Base-by-base conservation (phyloP, 2,797 vertebrate genomes). In the Emydoidea blandingii region DNA sequence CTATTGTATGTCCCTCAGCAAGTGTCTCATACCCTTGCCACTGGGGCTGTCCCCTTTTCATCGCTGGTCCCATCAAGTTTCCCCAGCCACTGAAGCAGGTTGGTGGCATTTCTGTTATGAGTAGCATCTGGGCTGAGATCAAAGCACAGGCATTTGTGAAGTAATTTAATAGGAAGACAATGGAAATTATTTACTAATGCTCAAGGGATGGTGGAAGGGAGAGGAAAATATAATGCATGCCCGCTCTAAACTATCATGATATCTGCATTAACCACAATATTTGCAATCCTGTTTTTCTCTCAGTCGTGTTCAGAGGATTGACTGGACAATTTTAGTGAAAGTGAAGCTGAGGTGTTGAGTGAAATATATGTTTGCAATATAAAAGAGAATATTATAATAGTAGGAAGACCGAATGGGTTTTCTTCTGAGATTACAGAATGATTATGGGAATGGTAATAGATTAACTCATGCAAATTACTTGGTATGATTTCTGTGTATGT, bases 401-500 rank as follows among this genome's bases (percentile, higher is more conserved):
- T 10, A 79, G 89, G 86, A 87, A 90, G 87, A 96, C 2, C 9
- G 76, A 79, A 23, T 7, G 65, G 89, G 81, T 27, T 82, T 79
- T 25, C 87, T 34, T 81, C 62, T 37, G 0, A 65, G 4, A 47
- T 92, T 93, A 27, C 89, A 80, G 83, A 47, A 6, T 87, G 85
- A 68, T 83, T 91, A 93, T 2, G 85, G 50, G n/a, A 62, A 79
- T 95, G 87, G 85, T 94, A 96, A 80, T 6, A 90, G 57, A 87
- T 88, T 41, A 94, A 92, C 82, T 47, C 37, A 0, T 4, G 12
- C 34, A 92, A 96, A 97, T 98, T 95, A 96, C 95, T 91, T 96
- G 95, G 86, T 94, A 83, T 93, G 65, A 93, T 97, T 98, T 96
- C 96, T 97, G 92, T 92, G 59, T 95, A 95, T 96, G 92, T 94